phyloP scores from a whole-genome alignment of 2,888 invertebrate species.

The Sinhomidia bicolor region DNA sequence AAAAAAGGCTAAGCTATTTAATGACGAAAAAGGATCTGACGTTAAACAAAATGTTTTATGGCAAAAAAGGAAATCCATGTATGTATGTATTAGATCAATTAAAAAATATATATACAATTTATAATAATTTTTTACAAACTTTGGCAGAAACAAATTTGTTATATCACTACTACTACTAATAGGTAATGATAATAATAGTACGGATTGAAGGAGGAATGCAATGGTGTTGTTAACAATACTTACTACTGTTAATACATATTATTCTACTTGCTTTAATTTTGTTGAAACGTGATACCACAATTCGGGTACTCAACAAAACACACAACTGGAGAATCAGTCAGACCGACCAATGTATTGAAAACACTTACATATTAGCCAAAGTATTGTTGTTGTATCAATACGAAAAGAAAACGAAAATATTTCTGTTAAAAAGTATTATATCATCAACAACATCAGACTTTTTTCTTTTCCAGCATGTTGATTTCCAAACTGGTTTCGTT shows the following conservation, averaged over 20 bases:
- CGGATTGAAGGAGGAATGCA: neutral
- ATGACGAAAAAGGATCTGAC: constrained; percentile 9
- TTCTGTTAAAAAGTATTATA: neutral
- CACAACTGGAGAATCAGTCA: constrained; percentile 21
- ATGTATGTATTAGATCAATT: too few species aligned
- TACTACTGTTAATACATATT: neutral
- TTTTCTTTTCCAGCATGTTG: too few species aligned
- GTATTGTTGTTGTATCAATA: too few species aligned
- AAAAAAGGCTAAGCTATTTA: neutral
- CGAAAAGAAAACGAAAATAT: constrained; percentile 1
- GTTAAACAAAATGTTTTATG: neutral
- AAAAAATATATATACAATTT: neutral
- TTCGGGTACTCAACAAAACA: constrained; percentile 12
- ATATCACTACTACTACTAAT: too few species aligned
- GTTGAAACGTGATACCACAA: neutral
- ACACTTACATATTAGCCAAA: constrained; percentile 40
- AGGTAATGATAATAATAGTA: neutral
- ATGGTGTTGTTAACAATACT: neutral
- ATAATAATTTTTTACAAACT: constrained; percentile 3
- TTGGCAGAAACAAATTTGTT: neutral
- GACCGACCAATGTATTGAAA: constrained; percentile 50
- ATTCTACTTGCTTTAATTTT: neutral
- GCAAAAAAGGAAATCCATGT: neutral
- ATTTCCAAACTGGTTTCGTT: too few species aligned
- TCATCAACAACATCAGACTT: too few species aligned